A percentile compares a stretch with the other conserved stretches of the same genome.
Conservation (phyloP, 2,888 invertebrate species). For the Salpingus planirostris region DNA sequence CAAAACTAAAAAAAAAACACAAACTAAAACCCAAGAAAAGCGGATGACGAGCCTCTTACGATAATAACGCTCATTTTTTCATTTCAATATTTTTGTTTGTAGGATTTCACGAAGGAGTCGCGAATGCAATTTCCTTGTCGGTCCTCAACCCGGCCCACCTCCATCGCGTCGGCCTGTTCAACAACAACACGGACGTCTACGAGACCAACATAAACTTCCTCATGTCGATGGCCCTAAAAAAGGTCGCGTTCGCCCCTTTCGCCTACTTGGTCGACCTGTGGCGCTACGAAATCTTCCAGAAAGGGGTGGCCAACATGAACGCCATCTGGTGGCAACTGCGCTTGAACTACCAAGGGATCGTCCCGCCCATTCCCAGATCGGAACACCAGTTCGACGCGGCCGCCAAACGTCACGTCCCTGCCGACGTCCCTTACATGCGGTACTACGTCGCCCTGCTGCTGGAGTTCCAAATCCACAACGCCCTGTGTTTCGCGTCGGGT, state of each 20-base stretch:
- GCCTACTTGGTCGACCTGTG: conserved; percentile 78
- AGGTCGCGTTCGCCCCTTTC: conserved; percentile 69
- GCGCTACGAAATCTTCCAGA: conserved; percentile 72
- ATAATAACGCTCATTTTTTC: no score
- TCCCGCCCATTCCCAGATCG: conserved; percentile 58
- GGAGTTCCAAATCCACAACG: conserved; percentile 79
- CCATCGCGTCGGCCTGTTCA: conserved; percentile 60
- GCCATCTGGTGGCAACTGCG: conserved; percentile 69
- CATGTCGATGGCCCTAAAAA: conserved; percentile 69
- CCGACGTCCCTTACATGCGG: conserved; percentile 62
- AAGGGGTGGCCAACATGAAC: conserved; percentile 64
- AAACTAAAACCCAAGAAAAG: no score
- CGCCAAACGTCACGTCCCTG: conserved; percentile 72
- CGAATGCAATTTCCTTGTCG: conserved; percentile 70
- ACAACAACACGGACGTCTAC: conserved; percentile 55
- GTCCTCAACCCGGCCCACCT: conserved; percentile 70
- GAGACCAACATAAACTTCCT: conserved; percentile 70
- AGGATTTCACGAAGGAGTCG: conserved; percentile 82
- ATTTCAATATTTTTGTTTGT: no score
- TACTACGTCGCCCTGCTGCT: conserved; percentile 75
- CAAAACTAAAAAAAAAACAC: no score
- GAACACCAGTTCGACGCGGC: conserved; percentile 77
- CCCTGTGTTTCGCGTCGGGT: conserved; percentile 64
- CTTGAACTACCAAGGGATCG: conserved; percentile 62
- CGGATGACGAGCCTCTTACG: no score